These are phyloP conservation scores for Lordiphosa clarofinis DNA, from an alignment of 1,140 invertebrate genomes.

Conservation along the genomic window DNA sequence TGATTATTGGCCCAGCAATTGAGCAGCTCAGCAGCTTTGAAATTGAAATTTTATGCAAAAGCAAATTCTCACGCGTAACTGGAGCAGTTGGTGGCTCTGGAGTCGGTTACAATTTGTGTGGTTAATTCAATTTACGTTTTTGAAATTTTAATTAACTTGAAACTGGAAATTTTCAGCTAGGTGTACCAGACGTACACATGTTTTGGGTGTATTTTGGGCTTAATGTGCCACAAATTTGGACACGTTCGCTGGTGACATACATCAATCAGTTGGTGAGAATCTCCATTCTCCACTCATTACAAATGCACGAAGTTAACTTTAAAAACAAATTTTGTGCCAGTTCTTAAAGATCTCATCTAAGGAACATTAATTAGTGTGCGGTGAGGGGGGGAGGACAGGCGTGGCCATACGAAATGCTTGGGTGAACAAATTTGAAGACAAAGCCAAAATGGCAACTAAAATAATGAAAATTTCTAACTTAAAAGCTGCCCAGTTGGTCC, in stretches of 20 bases:
- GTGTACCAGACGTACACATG: slow-evolving; percentile 53
- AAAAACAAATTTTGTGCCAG: slow-evolving; percentile 37
- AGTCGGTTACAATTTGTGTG: slow-evolving; percentile 64
- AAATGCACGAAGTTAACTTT: slow-evolving; percentile 47
- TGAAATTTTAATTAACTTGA: slow-evolving; percentile 72
- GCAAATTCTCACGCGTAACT: slow-evolving; percentile 77
- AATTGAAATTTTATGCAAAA: slow-evolving; percentile 71
- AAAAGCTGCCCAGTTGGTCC: slow-evolving; percentile 46
- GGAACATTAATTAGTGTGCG: slow-evolving; percentile 72
- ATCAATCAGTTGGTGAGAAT: slow-evolving; percentile 70
- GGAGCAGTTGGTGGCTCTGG: slow-evolving; percentile 45
- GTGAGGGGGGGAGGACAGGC: not conserved
- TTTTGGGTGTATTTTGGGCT: slow-evolving; percentile 50
- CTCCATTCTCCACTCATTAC: too few species aligned
- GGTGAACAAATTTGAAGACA: slow-evolving; percentile 48
- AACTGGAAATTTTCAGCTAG: slow-evolving; percentile 3
- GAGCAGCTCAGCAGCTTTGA: slow-evolving; percentile 53
- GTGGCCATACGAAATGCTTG: slow-evolving; percentile 29
- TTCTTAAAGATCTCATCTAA: slow-evolving; percentile 45
- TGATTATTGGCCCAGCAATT: slow-evolving; percentile 73
- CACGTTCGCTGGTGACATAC: slow-evolving; percentile 36
- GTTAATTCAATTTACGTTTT: slow-evolving; percentile 73
- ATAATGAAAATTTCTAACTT: slow-evolving; percentile 54
- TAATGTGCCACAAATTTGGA: slow-evolving; percentile 73
- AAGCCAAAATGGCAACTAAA: slow-evolving; percentile 66